phyloP scores from a whole-genome alignment of 2,797 vertebrate genomes.

The Mareca penelope region DNA sequence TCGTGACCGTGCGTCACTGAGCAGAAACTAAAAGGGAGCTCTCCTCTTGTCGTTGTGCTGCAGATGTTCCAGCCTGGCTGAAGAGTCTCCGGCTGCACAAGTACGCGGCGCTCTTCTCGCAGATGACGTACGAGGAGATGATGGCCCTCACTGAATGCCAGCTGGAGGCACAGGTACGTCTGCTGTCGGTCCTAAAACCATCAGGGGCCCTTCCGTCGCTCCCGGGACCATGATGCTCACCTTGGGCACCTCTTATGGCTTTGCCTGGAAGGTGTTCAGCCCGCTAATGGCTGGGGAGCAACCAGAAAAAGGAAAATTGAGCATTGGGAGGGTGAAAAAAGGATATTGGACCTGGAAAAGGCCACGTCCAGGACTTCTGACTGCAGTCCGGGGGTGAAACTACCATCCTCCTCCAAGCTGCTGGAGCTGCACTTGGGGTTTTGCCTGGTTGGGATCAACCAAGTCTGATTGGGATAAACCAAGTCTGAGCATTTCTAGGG shows the following conservation, averaged over 20 bases:
- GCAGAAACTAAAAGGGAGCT: neutral
- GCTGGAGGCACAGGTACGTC: slow-evolving; percentile 91
- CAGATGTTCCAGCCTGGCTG: slow-evolving; percentile 97
- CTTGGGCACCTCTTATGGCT: neutral
- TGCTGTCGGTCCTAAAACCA: accelerated
- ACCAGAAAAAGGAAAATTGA: neutral
- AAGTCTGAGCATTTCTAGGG: neutral
- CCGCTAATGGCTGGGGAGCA: neutral
- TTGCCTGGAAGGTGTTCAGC: neutral
- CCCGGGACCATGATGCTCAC: too few relatives aligned
- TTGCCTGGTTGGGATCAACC: neutral
- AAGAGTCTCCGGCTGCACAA: slow-evolving; percentile 99
- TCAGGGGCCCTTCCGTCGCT: neutral
- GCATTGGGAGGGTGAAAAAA: neutral
- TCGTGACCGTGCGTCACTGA: accelerated
- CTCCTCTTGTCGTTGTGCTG: slow-evolving; percentile 6
- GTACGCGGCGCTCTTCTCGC: slow-evolving; percentile 95
- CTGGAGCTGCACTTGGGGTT: neutral
- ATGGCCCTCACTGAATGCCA: slow-evolving; percentile 95
- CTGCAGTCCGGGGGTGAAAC: neutral
- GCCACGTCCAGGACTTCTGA: neutral
- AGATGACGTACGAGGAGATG: slow-evolving; percentile 98
- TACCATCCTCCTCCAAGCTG: neutral
- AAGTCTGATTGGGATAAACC: neutral
- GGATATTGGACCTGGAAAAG: accelerated